Conservation (phyloP, 1,140 invertebrate genomes). For the Holcopasites calliopsidis region DNA sequence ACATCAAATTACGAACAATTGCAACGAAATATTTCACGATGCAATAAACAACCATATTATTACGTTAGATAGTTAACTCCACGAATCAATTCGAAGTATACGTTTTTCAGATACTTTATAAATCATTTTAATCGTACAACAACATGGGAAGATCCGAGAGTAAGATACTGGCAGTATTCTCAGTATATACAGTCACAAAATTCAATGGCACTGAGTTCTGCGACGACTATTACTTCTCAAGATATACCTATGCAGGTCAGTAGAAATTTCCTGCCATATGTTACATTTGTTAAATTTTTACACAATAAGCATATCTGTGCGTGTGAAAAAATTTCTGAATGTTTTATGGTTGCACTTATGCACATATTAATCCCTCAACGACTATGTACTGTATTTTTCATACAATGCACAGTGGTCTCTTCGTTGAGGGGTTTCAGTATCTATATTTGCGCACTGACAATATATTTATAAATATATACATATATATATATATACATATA, state of each 20-base stretch:
- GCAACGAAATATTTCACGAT: not conserved
- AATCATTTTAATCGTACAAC: constrained; percentile 87
- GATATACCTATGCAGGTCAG: constrained; percentile 82
- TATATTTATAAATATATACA: no score
- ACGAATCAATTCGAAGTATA: not conserved
- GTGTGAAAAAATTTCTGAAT: not conserved
- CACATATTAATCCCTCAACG: constrained; percentile 24
- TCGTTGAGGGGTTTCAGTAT: no score
- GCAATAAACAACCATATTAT: not conserved
- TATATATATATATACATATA: constrained; percentile 39
- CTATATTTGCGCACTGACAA: constrained; percentile 22
- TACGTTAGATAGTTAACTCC: not conserved
- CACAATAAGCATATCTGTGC: not conserved
- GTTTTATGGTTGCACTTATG: constrained; percentile 10
- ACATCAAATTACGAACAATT: not conserved
- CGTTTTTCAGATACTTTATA: constrained; percentile 84
- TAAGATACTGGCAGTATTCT: constrained; percentile 81
- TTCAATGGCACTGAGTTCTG: constrained; percentile 74
- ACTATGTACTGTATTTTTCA: no score
- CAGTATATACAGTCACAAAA: constrained; percentile 75
- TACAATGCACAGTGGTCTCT: no score
- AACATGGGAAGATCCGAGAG: constrained; percentile 85
- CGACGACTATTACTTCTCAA: constrained; percentile 77
- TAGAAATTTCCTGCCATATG: constrained; percentile 34
- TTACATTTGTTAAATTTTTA: not conserved